Evolutionary conservation across 2,888 invertebrate genomes (phyloP), one percentile per base, ranked within the genome.

Genomic region (Chydorus sphaericus): DNA sequence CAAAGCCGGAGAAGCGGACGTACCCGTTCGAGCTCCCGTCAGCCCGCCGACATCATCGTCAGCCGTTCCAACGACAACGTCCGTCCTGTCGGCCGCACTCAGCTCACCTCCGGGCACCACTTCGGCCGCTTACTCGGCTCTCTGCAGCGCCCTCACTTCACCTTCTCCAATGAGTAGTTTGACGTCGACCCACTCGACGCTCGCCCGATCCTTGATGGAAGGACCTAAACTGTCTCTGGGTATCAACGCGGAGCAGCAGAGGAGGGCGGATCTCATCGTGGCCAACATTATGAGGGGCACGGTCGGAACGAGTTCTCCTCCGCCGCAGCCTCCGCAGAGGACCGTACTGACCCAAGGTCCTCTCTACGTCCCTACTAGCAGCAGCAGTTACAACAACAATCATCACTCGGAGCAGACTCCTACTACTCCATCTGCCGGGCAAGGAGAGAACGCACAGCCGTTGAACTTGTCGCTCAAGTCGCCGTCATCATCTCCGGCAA

Each of bases 201-300:
- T 92, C 61, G 90, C 91, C 62, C 86, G 86, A 68, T 86, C 88
- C 58, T 72, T 92, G 61, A 89, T 89, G 84, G 90, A 88, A 67
- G 88, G 88, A n/a, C 90, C 91, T 7, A 78, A 88, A 63, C 89
- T 90, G 87, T n/a, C n/a, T n/a, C n/a, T n/a, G n/a, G n/a, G n/a
- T n/a, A 58, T 66, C 55, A 90, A 88, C 44, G 86, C 89, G 54
- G 91, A 91, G 71, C 89, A 90, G 73, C 78, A 88, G 72, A 89
- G 90, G 70, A 82, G 89, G 66, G 87, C 88, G 33, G 91, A 92
- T 71, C 84, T 90, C 66, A 88, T 92, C 68, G 90, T 90, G 72
- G 88, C 85, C 69, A 88, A 87, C 71, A 87, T 92, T 70, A 87
- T 90, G 81, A 79, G 87, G 59, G 81, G 65, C 53, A 59, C 55